phyloP scores from a whole-genome alignment of 1,140 invertebrate species.

The Pseudomyrmex sp. region DNA sequence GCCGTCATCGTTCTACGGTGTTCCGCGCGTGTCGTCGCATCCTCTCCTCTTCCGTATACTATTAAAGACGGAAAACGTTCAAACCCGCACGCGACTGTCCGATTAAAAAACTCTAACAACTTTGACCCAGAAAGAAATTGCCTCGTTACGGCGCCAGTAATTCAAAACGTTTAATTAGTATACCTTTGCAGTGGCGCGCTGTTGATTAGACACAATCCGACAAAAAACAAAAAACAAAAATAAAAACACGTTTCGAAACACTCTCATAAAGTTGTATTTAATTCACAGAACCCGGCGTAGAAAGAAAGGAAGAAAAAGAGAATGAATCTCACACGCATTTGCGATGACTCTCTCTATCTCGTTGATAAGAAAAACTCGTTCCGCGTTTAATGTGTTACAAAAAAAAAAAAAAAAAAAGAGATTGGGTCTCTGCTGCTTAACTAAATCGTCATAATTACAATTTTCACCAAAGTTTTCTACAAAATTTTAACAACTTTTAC shows the following conservation, averaged over 20 bases:
- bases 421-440: not conserved
- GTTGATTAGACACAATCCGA: slow-evolving; percentile 42
- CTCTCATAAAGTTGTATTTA: slow-evolving; percentile 45
- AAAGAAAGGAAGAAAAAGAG: too few species aligned
- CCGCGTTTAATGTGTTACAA: slow-evolving; percentile 3
- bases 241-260: slow-evolving; percentile 26
- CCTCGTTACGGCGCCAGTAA: slow-evolving; percentile 62
- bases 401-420: not conserved
- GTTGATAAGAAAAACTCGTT: slow-evolving; percentile 16
- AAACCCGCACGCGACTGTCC: slow-evolving; percentile 24
- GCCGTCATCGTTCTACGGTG: slow-evolving; percentile 8
- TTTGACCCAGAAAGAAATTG: slow-evolving; percentile 62
- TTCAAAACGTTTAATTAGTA: slow-evolving; percentile 62
- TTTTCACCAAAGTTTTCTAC: not conserved
- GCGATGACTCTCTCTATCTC: not conserved
- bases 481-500: slow-evolving; percentile 18
- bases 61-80: slow-evolving; percentile 37
- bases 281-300: not conserved
- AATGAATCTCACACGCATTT: slow-evolving; percentile 21
- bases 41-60: not conserved
- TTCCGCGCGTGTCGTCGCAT: not conserved
- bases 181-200: slow-evolving; percentile 46
- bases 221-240: too few species aligned
- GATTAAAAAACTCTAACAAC: slow-evolving; percentile 69
- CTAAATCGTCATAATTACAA: slow-evolving; percentile 34